Evolutionary conservation across 2,888 invertebrate species (phyloP), one percentile per base, ranked within the genome.

Genomic region (Cryptocephalus primarius): DNA sequence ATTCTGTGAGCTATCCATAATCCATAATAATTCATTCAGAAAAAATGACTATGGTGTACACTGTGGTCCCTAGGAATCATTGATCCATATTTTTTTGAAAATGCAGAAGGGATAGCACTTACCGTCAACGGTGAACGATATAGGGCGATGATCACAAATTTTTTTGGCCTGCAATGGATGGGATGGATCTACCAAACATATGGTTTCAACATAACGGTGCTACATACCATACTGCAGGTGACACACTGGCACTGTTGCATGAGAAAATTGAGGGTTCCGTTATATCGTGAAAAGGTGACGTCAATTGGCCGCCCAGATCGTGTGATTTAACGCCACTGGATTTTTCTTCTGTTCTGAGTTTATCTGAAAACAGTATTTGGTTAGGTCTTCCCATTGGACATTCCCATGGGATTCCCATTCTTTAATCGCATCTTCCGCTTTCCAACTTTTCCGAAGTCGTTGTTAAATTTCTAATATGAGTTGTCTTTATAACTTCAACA

Each of bases 61-160:
- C 9, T 39, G 39, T 39, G 39, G 39, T n/a, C 6, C 40, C 4
- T 14, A 22, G 31, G 14, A 33, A 6, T 33, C 11, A 46, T 46
- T 14, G 39, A 31, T 43, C 39, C 46, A 31, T 46, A 43, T 32
- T 46, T 46, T 42, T 46, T 47, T 22, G 39, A 46, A 34, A 36
- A 42, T 31, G 42, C 12, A 38, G 32, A 33, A 32, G 42, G n/a
- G n/a, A n/a, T 34, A 40, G 39, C 43, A 32, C 13, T 43, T 34
- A 47, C 47, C 11, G 33, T 47, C 42, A 47, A 31, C 36, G 39
- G 43, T 42, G 43, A 14, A 32, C 39, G 47, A 9, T 42, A 47
- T 33, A 34, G 42, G 32, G 33, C 36, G 14, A 47, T 43, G 39
- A 39, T 39, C 43, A 43, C 13, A 33, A 1, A 41, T 40, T 45